Evolutionary conservation across 92 coral and sea anemone genomes (phyloP).

Genomic region (Heliopora coerulea): DNA sequence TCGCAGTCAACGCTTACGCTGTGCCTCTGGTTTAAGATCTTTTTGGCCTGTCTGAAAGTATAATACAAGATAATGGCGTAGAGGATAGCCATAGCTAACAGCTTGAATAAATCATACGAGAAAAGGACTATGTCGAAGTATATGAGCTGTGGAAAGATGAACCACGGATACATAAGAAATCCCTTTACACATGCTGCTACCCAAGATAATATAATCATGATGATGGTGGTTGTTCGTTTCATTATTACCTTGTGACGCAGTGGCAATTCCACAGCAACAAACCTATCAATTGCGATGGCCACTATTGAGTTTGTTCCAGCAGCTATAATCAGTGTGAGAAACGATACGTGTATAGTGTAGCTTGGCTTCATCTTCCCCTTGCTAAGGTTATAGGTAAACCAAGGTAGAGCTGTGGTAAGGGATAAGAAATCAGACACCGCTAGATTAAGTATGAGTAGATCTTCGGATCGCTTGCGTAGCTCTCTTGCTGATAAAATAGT

Average conservation of each 20-base stretch:
- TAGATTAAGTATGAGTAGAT: not conserved
- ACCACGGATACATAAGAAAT: not conserved
- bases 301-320: not conserved
- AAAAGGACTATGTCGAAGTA: too few species aligned
- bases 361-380: not conserved
- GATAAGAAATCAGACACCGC: not conserved
- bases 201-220: not conserved
- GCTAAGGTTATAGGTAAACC: not conserved
- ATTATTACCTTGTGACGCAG: not conserved
- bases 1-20: not conserved
- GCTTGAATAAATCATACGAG: too few species aligned
- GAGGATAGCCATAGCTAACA: too few species aligned
- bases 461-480: not conserved
- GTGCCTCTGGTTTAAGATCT: constrained; percentile 1
- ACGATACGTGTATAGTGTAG: not conserved
- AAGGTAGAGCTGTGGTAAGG: not conserved
- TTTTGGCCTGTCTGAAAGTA: not conserved
- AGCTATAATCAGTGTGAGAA: not conserved
- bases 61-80: not conserved
- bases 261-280: not conserved
- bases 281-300: not conserved
- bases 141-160: too few species aligned
- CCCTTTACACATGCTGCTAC: not conserved
- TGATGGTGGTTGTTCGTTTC: not conserved
- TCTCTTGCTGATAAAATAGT: not conserved